These are phyloP conservation scores for Porites rus DNA, from an alignment of 92 coral and sea anemone species.

Conservation along the genomic window DNA sequence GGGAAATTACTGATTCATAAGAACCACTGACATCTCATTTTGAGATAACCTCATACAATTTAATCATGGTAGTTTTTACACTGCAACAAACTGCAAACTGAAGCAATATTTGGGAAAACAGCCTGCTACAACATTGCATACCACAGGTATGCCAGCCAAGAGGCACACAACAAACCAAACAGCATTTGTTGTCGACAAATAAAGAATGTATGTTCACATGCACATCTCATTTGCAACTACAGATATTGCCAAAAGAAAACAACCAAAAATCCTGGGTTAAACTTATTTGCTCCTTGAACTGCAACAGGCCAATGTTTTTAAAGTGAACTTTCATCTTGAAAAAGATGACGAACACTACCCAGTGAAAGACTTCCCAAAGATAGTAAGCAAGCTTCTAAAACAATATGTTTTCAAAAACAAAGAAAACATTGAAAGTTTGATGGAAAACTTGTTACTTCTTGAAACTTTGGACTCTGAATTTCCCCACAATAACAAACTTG, in stretches of 20 bases:
- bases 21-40: slow-evolving; percentile 49
- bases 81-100: slow-evolving; percentile 63
- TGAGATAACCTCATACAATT: slow-evolving; percentile 62
- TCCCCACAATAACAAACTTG: slow-evolving; percentile 27
- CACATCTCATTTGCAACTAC: slow-evolving; percentile 46
- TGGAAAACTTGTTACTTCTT: slow-evolving; percentile 34
- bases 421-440: slow-evolving; percentile 25
- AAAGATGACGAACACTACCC: slow-evolving; percentile 15
- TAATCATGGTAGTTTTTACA: slow-evolving; percentile 41
- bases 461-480: slow-evolving; percentile 23
- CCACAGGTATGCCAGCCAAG: slow-evolving; percentile 32
- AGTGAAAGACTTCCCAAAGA: slow-evolving; percentile 41
- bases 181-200: slow-evolving; percentile 8
- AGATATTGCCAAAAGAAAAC: slow-evolving; percentile 28
- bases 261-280: too few species aligned
- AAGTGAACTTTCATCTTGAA: slow-evolving; percentile 46
- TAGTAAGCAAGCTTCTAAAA: slow-evolving; percentile 3
- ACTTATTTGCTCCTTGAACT: slow-evolving; percentile 27
- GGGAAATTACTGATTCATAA: slow-evolving; percentile 55
- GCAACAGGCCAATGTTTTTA: slow-evolving; percentile 55
- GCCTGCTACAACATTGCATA: slow-evolving; percentile 43
- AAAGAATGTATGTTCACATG: neutral
- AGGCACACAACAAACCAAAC: slow-evolving; percentile 1
- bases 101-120: slow-evolving; percentile 61
- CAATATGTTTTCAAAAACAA: slow-evolving; percentile 40